Conservation (phyloP, 64 coral and sea anemone species). For the Stylophora pistillata region DNA sequence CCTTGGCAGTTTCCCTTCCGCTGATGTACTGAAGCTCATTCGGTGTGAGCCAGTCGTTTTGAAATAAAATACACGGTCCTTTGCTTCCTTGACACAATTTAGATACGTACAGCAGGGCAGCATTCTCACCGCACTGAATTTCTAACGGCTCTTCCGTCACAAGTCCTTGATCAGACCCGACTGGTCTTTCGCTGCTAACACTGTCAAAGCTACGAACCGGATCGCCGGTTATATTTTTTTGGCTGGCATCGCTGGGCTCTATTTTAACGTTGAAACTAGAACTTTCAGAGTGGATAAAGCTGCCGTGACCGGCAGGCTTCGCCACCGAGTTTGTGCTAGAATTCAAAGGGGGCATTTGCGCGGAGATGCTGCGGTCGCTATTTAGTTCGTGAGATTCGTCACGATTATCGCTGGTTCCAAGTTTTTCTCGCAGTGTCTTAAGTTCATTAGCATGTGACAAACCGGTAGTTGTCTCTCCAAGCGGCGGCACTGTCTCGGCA, state of each 20-base stretch:
- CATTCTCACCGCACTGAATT: conserved; percentile 97
- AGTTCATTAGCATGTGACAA: conserved; percentile 35
- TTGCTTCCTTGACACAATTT: conserved; percentile 99
- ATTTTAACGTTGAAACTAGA: conserved; percentile 40
- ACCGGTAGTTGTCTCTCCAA: conserved; percentile 1
- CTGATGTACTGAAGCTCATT: conserved; percentile 99
- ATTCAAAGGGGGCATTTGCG: conserved; percentile 35
- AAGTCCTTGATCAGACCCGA: conserved; percentile 43
- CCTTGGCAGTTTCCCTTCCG: conserved; percentile 96
- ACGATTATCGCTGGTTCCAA: conserved; percentile 22
- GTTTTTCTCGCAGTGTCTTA: conserved; percentile 28
- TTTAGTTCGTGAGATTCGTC: conserved; percentile 30
- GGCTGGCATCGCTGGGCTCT: conserved; percentile 12
- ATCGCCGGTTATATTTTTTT: conserved; percentile 36
- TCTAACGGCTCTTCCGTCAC: conserved; percentile 89
- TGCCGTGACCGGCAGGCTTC: background rate
- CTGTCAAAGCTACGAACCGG: conserved; percentile 6
- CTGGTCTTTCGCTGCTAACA: background rate
- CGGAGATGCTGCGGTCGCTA: background rate
- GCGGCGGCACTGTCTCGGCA: background rate
- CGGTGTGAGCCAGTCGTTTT: conserved; percentile 94
- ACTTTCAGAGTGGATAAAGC: background rate
- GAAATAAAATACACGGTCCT: conserved; percentile 96
- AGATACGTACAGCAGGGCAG: conserved; percentile 87
- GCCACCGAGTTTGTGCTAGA: background rate